Base-by-base conservation (phyloP, 2,113 vertebrate species). In the Vidua macroura region DNA sequence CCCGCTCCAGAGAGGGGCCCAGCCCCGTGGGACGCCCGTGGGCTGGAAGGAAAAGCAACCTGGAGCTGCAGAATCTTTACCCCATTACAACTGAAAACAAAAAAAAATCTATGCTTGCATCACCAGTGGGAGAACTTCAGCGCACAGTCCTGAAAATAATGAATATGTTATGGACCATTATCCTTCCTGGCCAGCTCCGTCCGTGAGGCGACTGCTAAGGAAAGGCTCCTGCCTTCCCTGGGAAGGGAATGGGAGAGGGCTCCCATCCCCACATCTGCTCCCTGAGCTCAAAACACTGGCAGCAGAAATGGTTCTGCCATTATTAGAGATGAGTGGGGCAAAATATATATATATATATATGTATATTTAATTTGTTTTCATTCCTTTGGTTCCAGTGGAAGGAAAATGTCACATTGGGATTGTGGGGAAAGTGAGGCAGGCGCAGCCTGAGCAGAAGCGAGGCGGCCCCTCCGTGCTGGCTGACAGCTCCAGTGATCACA, bases 141-240 rank as follows among this genome's bases (percentile, higher is more conserved):
- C 9, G 72, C 88, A 79, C n/a, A 92, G 66, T 39, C 62, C 93
- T 93, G 93, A 90, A 87, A 94, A 89, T 88, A 92, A 94, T 63
- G 94, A 92, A 80, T 85, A 64, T 19, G 85, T 87, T 95, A 76
- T 96, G 93, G 85, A 23, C 81, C 96, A 96, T 96, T 96, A 95
- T 97, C 86, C 81, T 39, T 67, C 81, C 78, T 27, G 90, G 90
- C n/a, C 83, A 83, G 73, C 28, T 31, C 86, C 13, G 4, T 44
- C 62, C 59, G 90, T 96, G 95, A 94, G 89, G 44, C 0, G 89
- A 87, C 76, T 95, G 86, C 12, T 92, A 49, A 93, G 28, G 84
- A 73, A 87, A 70, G 0, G 43, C 78, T 92, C n/a, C 83, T 59
- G 74, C 52, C 76, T 86, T 15, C 7, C 33, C 76, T 44, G 69